Conservation (phyloP, 2,888 invertebrate genomes). For the Campopleginae sp. region DNA sequence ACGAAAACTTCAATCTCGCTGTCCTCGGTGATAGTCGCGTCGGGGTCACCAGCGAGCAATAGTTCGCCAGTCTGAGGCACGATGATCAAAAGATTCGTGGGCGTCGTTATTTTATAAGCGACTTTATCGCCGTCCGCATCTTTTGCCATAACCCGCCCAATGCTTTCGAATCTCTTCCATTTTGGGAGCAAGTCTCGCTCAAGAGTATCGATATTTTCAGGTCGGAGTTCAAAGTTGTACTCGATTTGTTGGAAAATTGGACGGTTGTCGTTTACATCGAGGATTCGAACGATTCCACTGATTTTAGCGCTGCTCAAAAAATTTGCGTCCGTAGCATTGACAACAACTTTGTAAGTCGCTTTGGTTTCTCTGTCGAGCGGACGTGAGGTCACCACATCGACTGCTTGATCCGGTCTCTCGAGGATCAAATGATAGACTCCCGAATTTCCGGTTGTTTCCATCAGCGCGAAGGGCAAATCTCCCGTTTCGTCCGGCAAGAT, state of each 20-base stretch:
- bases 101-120: constrained; percentile 93
- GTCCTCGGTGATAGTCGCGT: constrained; percentile 85
- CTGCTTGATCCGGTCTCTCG: constrained; percentile 85
- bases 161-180: constrained; percentile 92
- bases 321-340: constrained; percentile 92
- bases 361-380: constrained; percentile 92
- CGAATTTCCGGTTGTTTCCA: constrained; percentile 86
- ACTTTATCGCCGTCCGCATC: constrained; percentile 97
- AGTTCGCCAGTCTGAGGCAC: constrained; percentile 97
- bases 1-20: constrained; percentile 90
- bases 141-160: constrained; percentile 94
- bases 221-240: constrained; percentile 90
- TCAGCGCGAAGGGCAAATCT: constrained; percentile 87
- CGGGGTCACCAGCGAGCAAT: constrained; percentile 92
- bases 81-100: constrained; percentile 93
- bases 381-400: constrained; percentile 90
- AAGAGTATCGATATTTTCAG: constrained; percentile 81
- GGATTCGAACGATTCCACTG: constrained; percentile 89
- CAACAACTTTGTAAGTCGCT: constrained; percentile 89
- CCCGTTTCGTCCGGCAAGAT: constrained; percentile 90
- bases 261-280: constrained; percentile 96
- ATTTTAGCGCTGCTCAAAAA: constrained; percentile 93
- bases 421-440: constrained; percentile 82
- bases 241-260: constrained; percentile 92
- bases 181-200: constrained; percentile 87